Percentiles rank a stretch among this genome's conserved stretches.
Evolutionary conservation across 2,113 vertebrate species (phyloP).

Genomic region (Baryphthengus martii): DNA sequence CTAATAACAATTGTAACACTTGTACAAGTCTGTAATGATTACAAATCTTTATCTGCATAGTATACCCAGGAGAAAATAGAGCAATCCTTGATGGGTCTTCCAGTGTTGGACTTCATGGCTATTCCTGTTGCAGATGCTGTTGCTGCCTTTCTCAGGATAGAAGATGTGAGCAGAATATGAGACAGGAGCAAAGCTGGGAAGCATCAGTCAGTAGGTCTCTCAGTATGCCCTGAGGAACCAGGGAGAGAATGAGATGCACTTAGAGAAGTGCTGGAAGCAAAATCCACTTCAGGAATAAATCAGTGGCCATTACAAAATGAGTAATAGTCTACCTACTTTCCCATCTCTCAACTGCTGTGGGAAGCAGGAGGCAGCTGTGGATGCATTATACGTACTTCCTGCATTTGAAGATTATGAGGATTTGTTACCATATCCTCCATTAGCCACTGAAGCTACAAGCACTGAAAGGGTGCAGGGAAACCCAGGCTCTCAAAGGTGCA

Average conservation of each 20-base stretch:
- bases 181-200: neutral
- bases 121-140: neutral
- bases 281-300: neutral
- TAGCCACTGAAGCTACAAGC: neutral
- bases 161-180: neutral
- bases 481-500: neutral
- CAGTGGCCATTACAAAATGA: neutral
- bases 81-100: neutral
- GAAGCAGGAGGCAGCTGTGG: neutral
- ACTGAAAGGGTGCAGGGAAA: neutral
- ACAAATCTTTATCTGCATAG: neutral
- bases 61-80: neutral
- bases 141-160: neutral
- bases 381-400: neutral
- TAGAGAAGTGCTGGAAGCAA: neutral
- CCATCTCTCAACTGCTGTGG: neutral
- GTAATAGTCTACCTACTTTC: neutral
- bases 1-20: neutral
- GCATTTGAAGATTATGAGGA: neutral
- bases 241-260: neutral
- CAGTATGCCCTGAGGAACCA: neutral
- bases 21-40: neutral
- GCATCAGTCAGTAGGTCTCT: neutral
- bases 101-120: neutral
- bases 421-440: slow-evolving; percentile 5